Percentiles rank a stretch among this genome's conserved stretches.
phyloP scores from a whole-genome alignment of 2,888 invertebrate genomes.

The Calameuta filiformis region DNA sequence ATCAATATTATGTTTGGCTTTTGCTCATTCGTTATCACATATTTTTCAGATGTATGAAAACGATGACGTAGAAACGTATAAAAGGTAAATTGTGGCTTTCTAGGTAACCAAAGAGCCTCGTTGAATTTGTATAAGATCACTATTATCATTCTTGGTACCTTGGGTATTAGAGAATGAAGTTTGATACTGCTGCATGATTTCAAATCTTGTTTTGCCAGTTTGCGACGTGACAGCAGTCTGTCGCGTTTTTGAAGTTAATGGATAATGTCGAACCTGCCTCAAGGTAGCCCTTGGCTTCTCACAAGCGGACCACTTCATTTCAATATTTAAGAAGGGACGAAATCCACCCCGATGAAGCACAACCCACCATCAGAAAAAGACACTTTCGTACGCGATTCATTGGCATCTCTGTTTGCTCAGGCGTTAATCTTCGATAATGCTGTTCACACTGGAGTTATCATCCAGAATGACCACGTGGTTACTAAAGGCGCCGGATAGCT shows the following conservation, averaged over 20 bases:
- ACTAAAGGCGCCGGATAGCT: conserved; percentile 39
- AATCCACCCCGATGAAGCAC: background rate
- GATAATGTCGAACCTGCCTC: conserved; percentile 39
- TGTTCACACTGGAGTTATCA: conserved; percentile 40
- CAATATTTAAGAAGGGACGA: background rate
- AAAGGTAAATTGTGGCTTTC: background rate
- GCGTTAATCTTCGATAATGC: conserved; percentile 32
- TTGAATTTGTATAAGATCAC: background rate
- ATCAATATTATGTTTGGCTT: background rate
- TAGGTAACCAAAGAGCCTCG: background rate
- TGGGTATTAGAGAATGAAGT: background rate
- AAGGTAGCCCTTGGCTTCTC: conserved; percentile 42
- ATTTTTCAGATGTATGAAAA: background rate
- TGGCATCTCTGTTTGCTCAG: conserved; percentile 10
- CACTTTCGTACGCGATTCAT: background rate
- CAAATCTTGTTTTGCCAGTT: conserved; percentile 32
- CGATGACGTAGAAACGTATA: background rate
- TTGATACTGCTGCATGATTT: conserved; percentile 32
- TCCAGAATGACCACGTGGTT: conserved; percentile 39
- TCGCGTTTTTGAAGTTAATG: conserved; percentile 34
- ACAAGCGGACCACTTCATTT: conserved; percentile 50
- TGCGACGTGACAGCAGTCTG: conserved; percentile 21
- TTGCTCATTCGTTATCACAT: background rate
- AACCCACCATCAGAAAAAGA: background rate
- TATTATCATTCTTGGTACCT: background rate